These are phyloP conservation scores for Siniperca undulata DNA, from an alignment of 2,797 vertebrate genomes.

Conservation along the genomic window DNA sequence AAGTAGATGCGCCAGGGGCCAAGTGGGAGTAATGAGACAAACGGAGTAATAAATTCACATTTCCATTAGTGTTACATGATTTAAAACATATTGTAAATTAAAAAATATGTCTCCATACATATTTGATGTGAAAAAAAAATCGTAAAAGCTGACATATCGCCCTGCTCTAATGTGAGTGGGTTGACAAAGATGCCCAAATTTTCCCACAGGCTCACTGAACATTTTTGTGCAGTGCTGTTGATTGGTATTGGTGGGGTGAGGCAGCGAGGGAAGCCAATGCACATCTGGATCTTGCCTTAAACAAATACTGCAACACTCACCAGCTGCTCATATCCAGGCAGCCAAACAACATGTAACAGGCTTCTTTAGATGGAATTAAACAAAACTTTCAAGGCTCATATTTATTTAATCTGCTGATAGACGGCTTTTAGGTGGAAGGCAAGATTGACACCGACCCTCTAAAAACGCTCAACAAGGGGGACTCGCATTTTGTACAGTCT, in stretches of 20 bases:
- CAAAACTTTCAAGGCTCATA: not conserved
- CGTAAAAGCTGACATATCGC: conserved; percentile 13
- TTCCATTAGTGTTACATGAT: conserved; percentile 18
- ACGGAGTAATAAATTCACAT: conserved; percentile 6
- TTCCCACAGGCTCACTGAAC: conserved; percentile 19
- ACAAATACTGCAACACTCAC: conserved; percentile 29
- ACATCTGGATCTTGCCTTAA: conserved; percentile 20
- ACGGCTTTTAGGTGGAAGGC: conserved; percentile 10
- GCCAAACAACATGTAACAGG: not conserved
- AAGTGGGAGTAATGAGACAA: conserved; percentile 41
- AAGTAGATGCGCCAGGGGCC: conserved; percentile 33
- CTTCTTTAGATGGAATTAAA: conserved; percentile 15
- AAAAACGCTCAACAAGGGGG: conserved; percentile 34
- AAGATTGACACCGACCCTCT: conserved; percentile 26
- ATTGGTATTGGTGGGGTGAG: conserved; percentile 16
- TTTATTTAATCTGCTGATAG: conserved; percentile 29
- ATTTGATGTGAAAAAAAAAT: not conserved
- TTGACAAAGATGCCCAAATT: conserved; percentile 22
- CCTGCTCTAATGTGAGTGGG: conserved; percentile 13
- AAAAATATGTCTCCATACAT: conserved; percentile 9
- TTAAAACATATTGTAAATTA: conserved; percentile 33
- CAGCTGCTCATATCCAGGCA: conserved; percentile 24
- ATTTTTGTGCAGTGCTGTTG: conserved; percentile 17
- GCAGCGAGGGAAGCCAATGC: conserved; percentile 9
- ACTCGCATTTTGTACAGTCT: conserved; percentile 31